phyloP scores from a whole-genome alignment of 2,113 vertebrate species.

The Dascyllus trimaculatus region DNA sequence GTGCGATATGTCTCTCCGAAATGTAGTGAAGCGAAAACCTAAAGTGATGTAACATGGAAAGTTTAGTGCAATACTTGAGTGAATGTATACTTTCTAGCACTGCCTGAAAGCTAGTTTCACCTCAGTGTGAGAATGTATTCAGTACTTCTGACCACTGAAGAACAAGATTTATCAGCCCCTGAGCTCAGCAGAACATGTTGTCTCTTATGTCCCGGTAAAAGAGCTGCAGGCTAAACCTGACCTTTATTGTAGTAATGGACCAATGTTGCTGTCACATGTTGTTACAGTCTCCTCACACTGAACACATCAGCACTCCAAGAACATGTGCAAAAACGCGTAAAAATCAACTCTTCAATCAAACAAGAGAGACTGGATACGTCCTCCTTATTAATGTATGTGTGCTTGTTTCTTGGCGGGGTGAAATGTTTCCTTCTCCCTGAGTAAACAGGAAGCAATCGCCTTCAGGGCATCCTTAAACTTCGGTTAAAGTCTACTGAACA shows the following conservation, averaged over 20 bases:
- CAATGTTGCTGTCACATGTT: neutral
- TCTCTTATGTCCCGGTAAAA: neutral
- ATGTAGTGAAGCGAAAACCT: no score
- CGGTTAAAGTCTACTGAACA: neutral
- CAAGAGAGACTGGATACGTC: neutral
- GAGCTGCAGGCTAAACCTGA: neutral
- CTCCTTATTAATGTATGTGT: neutral
- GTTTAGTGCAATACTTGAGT: no score
- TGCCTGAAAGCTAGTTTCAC: no score
- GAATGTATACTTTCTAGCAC: no score
- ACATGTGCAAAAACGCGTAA: neutral
- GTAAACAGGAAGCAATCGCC: neutral
- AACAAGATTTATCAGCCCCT: neutral
- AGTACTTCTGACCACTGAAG: conserved; percentile 5
- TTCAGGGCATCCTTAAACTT: neutral
- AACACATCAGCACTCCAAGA: neutral
- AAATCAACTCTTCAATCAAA: neutral
- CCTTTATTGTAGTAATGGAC: conserved; percentile 3
- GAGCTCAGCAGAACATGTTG: neutral
- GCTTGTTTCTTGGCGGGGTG: neutral
- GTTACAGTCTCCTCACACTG: neutral
- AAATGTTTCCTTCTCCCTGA: neutral
- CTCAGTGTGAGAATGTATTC: no score
- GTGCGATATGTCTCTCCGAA: no score
- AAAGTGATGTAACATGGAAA: no score